Evolutionary conservation across 2,797 vertebrate genomes (phyloP).

Genomic region (Sebastes vulpes): DNA sequence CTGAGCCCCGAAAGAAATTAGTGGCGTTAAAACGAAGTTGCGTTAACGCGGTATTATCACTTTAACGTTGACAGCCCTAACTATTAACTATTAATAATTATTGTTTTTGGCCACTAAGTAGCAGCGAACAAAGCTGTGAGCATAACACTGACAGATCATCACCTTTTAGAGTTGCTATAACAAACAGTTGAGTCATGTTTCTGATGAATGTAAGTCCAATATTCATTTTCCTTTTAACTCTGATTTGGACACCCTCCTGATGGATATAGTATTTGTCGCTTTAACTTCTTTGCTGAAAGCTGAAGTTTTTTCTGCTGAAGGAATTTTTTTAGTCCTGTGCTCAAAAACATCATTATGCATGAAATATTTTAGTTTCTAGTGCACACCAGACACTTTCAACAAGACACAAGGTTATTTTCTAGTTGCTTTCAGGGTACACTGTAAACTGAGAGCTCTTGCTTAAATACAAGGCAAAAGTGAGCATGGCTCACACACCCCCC

Average conservation of each 20-base stretch:
- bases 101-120: background rate
- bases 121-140: background rate
- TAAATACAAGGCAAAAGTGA: background rate
- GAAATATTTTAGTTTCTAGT: background rate
- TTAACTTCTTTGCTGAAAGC: background rate
- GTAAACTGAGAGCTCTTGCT: background rate
- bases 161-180: background rate
- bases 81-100: background rate
- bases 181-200: background rate
- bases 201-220: background rate
- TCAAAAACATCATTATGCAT: too few relatives aligned
- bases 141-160: background rate
- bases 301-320: background rate
- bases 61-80: too few relatives aligned
- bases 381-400: background rate
- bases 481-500: too few relatives aligned
- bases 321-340: too few relatives aligned
- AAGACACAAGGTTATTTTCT: background rate
- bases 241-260: background rate
- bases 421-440: background rate
- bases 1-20: too few relatives aligned
- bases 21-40: too few relatives aligned
- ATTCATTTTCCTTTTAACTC: background rate
- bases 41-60: too few relatives aligned
- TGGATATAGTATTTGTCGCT: background rate